These are phyloP conservation scores for Psilopogon haemacephalus DNA, from an alignment of 2,113 vertebrate species.

Conservation along the genomic window DNA sequence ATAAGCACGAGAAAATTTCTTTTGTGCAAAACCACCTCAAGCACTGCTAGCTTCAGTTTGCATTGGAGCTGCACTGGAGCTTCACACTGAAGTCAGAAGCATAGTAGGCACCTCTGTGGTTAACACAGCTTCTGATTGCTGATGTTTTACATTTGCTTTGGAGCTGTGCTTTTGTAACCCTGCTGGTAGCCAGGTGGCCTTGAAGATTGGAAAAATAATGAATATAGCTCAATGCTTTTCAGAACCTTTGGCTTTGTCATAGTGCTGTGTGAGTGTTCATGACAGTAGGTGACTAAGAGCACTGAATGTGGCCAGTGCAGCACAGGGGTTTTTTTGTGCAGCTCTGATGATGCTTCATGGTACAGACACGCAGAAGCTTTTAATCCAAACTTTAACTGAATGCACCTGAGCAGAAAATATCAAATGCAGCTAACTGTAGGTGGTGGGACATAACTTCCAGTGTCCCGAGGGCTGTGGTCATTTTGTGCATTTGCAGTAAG, in stretches of 20 bases:
- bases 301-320: background rate
- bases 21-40: background rate
- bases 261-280: background rate
- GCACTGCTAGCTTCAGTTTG: background rate
- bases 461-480: background rate
- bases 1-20: background rate
- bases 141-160: background rate
- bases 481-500: background rate
- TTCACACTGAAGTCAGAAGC: background rate
- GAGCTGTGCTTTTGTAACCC: background rate
- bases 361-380: background rate
- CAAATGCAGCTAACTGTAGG: background rate
- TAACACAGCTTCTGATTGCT: background rate
- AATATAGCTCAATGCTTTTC: background rate
- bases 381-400: background rate
- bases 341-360: background rate
- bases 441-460: background rate
- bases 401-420: background rate
- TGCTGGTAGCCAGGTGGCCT: background rate
- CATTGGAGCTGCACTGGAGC: background rate
- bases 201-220: background rate
- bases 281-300: background rate
- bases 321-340: background rate
- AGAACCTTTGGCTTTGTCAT: background rate
- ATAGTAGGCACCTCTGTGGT: background rate